These are phyloP conservation scores for Redunca redunca DNA, from an alignment of 2,113 vertebrate genomes.

Conservation along the genomic window DNA sequence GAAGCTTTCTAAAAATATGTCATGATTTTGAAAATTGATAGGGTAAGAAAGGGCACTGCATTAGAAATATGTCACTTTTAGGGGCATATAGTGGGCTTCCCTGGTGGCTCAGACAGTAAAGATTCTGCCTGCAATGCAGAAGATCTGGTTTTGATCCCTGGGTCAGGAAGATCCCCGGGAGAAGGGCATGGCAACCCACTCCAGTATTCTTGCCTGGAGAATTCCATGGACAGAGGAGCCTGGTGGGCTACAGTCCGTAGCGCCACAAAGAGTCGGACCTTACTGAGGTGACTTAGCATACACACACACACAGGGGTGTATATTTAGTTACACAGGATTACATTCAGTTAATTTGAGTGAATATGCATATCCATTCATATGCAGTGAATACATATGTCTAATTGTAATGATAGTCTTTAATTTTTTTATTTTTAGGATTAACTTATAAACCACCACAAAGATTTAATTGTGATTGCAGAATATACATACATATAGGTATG, in stretches of 20 bases:
- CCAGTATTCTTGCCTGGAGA: neutral
- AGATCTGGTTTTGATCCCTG: neutral
- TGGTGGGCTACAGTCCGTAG: accelerated
- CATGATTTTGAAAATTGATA: neutral
- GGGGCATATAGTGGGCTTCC: neutral
- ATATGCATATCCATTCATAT: neutral
- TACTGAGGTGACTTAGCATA: neutral
- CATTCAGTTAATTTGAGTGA: neutral
- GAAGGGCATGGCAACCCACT: neutral
- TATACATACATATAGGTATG: neutral
- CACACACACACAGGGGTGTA: neutral
- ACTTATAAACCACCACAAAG: neutral
- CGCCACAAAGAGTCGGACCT: accelerated
- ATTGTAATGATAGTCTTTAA: neutral
- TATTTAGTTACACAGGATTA: too few species aligned
- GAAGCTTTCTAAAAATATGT: neutral
- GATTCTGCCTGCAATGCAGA: neutral
- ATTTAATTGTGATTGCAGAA: neutral
- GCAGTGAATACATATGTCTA: neutral
- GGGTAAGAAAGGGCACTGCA: neutral
- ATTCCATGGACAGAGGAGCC: neutral
- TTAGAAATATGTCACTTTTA: neutral
- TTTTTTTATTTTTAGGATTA: neutral
- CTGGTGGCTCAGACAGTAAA: neutral
- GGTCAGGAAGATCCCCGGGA: neutral